Percentiles rank a stretch among this genome's conserved stretches.
Evolutionary conservation across 1,140 invertebrate genomes (phyloP).

Genomic region (Drosophila athabasca): DNA sequence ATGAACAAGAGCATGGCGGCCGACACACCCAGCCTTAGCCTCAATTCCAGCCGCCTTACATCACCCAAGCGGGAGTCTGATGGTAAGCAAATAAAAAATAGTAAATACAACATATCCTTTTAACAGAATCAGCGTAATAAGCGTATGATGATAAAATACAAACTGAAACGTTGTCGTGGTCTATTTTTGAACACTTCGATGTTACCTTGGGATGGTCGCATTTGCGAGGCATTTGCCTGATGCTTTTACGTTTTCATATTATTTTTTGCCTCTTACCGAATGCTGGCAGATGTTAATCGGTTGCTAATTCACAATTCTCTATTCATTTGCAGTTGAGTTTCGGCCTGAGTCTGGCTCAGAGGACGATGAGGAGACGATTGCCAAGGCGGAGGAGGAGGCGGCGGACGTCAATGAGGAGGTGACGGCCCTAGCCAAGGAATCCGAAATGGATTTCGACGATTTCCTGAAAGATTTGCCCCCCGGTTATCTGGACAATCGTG

Average conservation of each 20-base stretch:
- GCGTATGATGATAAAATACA: conserved; percentile 68
- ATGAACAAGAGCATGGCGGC: conserved; percentile 85
- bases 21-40: conserved; percentile 71
- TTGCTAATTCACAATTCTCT: conserved; percentile 1
- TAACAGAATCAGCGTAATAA: background rate
- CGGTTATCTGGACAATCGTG: conserved; percentile 90
- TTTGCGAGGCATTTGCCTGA: conserved; percentile 83
- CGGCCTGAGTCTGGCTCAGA: conserved; percentile 89
- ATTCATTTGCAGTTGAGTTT: conserved; percentile 88
- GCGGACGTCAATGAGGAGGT: conserved; percentile 91
- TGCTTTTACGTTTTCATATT: conserved; percentile 16
- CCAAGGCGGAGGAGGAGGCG: conserved; percentile 92
- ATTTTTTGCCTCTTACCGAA: too few species aligned
- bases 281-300: background rate
- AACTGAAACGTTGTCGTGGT: conserved; percentile 74
- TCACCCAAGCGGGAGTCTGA: conserved; percentile 84
- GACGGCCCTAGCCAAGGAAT: conserved; percentile 94
- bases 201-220: conserved; percentile 77
- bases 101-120: too few species aligned
- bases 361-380: conserved; percentile 97
- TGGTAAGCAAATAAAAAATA: conserved; percentile 75
- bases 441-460: conserved; percentile 95
- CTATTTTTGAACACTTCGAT: conserved; percentile 77
- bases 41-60: conserved; percentile 83
- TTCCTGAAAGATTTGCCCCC: conserved; percentile 89